phyloP scores from a whole-genome alignment of 2,797 vertebrate species.

The Onychomys leucogaster region DNA sequence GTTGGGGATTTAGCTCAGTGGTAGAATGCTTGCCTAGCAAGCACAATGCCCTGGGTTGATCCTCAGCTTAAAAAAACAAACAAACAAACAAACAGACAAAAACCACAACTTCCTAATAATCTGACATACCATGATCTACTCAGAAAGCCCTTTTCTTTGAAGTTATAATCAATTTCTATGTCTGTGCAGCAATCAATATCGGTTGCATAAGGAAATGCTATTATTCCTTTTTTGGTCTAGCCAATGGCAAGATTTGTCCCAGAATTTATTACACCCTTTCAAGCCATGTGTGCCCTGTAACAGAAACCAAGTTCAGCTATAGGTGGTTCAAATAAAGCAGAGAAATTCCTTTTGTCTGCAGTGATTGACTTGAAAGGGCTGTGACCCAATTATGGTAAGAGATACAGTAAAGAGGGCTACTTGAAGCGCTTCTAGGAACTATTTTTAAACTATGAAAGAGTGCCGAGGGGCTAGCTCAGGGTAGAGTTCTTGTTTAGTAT shows the following conservation, averaged over 20 bases:
- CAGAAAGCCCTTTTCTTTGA: constrained; percentile 32
- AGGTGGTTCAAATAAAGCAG: background rate
- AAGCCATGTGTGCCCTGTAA: background rate
- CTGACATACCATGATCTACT: background rate
- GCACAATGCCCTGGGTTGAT: too few relatives aligned
- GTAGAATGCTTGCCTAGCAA: too few relatives aligned
- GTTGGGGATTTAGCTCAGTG: too few relatives aligned
- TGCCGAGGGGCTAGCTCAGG: background rate
- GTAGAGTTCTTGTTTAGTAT: background rate
- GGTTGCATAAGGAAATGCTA: background rate
- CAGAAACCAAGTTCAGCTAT: background rate
- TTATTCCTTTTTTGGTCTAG: background rate
- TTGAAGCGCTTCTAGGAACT: background rate
- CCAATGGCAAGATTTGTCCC: background rate
- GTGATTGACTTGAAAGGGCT: background rate
- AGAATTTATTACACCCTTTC: background rate
- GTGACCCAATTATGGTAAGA: background rate
- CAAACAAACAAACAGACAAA: background rate
- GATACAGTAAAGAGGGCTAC: background rate
- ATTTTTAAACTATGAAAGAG: constrained; percentile 11
- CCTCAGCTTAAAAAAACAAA: too few relatives aligned
- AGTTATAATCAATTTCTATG: background rate
- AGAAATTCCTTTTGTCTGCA: background rate
- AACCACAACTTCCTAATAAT: background rate
- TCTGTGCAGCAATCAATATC: background rate